Evolutionary conservation across 2,888 invertebrate genomes (phyloP), one percentile per base, ranked within the genome.

Genomic region (Hecatera dysodea): DNA sequence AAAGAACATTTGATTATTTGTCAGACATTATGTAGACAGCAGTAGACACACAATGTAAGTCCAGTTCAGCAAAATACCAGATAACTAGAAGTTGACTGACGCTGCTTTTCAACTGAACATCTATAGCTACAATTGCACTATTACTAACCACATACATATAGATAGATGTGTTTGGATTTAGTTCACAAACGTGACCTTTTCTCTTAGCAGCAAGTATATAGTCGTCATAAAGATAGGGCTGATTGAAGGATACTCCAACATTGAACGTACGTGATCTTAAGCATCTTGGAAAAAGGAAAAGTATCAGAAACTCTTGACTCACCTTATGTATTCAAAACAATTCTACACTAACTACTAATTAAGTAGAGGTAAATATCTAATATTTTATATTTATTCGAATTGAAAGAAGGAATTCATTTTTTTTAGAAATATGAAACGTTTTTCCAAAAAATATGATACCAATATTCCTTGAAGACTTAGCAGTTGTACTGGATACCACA

Each of bases 251-350:
- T 50, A 46, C 44, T 77, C 62, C 29, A 71, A 50, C 55, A 66
- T 66, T 78, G 60, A 61, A 19, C 59, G 78, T 66, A 72, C 74
- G 74, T 75, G 74, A 71, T 77, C 78, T 50, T 72, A 55, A 67
- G 44, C 55, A 72, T 72, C 52, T 72, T 52, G 60, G 36, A 63
- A 78, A 52, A 66, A 46, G 60, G 36, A 71, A 74, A 52, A 24
- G 39, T 62, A 33, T 11, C n/a, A 39, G 50, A 76, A 33, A 22
- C 50, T 44, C 19, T 77, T 77, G 48, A 56, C 19, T 24, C 19
- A 19, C 1, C 44, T 44, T 36, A 22, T n/a, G 33, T 55, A 22
- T 55, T 55, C 19, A 17, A 53, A 53, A 29, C 27, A 19, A 29
- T 53, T 53, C 9, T 29, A 29, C 29, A 29, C 29, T 29, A 29